Conservation (phyloP, 53 echinoderm and acorn worm genomes). For the Paelopatides confundens region DNA sequence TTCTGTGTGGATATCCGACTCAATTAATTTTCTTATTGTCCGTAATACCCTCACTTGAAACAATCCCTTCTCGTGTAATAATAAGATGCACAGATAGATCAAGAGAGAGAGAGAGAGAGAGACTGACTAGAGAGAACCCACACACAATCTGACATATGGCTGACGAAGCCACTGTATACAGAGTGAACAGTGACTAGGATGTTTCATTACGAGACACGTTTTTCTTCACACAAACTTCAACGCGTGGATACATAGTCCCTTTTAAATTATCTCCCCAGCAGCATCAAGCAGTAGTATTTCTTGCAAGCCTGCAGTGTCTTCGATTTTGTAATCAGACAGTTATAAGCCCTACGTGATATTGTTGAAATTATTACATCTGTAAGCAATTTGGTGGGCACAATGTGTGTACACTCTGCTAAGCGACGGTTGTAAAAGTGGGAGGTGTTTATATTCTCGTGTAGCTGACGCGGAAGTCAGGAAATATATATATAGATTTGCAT, state of each 20-base stretch:
- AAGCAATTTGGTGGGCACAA: conserved; percentile 24
- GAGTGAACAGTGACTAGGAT: background rate
- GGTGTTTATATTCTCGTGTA: conserved; percentile 11
- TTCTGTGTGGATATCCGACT: conserved; percentile 16
- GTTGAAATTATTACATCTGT: conserved; percentile 32
- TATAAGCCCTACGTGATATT: conserved; percentile 4
- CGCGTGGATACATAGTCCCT: conserved; percentile 5
- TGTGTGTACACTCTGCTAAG: conserved; percentile 25
- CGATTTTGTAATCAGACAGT: background rate
- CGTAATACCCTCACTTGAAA: conserved; percentile 31
- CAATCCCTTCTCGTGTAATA: background rate
- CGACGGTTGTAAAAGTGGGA: background rate
- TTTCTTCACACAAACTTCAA: background rate
- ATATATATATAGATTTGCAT: background rate
- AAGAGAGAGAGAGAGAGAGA: background rate
- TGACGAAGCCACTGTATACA: background rate
- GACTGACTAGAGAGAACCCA: background rate
- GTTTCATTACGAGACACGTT: background rate
- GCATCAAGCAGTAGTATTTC: background rate
- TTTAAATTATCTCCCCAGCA: conserved; percentile 13
- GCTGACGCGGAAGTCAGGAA: background rate
- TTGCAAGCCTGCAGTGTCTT: background rate
- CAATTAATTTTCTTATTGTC: conserved; percentile 34
- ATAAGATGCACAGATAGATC: conserved; percentile 26
- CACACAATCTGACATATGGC: background rate